Percentiles rank a stretch among this genome's conserved stretches.
These are phyloP conservation scores for Periophthalmus magnuspinnatus DNA, from an alignment of 2,797 vertebrate species.

Conservation along the genomic window DNA sequence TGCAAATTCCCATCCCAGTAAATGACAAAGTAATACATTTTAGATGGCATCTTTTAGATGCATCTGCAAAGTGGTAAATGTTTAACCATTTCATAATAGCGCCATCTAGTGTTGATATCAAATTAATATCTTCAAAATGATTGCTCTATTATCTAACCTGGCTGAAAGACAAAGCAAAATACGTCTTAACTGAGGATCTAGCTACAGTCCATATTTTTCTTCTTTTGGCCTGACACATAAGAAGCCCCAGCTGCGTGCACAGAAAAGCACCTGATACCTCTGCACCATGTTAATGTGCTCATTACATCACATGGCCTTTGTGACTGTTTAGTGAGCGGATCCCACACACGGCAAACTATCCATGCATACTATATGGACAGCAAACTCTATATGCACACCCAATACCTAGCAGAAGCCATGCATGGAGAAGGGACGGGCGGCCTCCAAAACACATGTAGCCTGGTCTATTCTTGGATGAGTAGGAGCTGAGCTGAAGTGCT, in stretches of 20 bases:
- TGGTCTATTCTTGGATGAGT: conserved; percentile 70
- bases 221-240: not conserved
- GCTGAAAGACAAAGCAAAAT: not conserved
- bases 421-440: conserved; percentile 50
- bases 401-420: conserved; percentile 13
- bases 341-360: conserved; percentile 7
- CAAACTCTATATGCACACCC: not conserved
- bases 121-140: not conserved
- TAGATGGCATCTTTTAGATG: conserved; percentile 10
- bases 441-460: conserved; percentile 38
- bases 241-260: conserved; percentile 9
- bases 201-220: not conserved
- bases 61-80: conserved; percentile 5
- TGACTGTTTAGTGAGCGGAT: not conserved
- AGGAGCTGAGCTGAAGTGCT: conserved; percentile 72
- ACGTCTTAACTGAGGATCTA: not conserved
- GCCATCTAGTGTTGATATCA: not conserved
- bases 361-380: conserved; percentile 9
- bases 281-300: conserved; percentile 7
- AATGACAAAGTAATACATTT: not conserved
- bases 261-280: conserved; percentile 36
- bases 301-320: conserved; percentile 25
- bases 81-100: conserved; percentile 1
- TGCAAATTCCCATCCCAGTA: not conserved
- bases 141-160: not conserved